Percentiles rank a stretch among this genome's conserved stretches.
Conservation (phyloP, 2,888 invertebrate species). For the Ennomos fuscantarius region DNA sequence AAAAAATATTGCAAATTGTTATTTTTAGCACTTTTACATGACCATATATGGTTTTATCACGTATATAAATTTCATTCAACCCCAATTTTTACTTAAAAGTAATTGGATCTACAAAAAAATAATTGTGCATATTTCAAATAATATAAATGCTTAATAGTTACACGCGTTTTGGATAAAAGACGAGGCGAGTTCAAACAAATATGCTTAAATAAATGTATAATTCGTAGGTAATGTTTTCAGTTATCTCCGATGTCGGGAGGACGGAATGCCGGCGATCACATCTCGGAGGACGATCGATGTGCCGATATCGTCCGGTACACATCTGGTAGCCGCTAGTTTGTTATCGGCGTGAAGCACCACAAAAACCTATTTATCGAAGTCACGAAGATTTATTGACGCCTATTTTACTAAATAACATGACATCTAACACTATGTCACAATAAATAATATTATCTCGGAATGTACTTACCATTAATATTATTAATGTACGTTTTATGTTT, state of each 20-base stretch:
- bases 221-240: constrained; percentile 67
- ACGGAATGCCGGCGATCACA: constrained; percentile 65
- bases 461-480: constrained; percentile 42
- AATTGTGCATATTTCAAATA: no score
- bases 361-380: constrained; percentile 74
- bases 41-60: no score
- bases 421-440: constrained; percentile 63
- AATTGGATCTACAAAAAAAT: no score
- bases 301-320: constrained; percentile 59
- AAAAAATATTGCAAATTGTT: no score
- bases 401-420: constrained; percentile 67
- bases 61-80: no score
- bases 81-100: no score
- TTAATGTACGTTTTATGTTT: constrained; percentile 33
- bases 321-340: constrained; percentile 71
- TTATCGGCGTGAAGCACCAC: constrained; percentile 68
- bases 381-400: constrained; percentile 69
- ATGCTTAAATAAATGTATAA: constrained; percentile 66
- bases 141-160: constrained; percentile 38
- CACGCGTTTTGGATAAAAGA: constrained; percentile 26
- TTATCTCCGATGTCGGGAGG: constrained; percentile 63
- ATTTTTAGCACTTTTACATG: no score
- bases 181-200: constrained; percentile 57
- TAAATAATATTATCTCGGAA: constrained; percentile 52
- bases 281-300: constrained; percentile 64